A percentile compares a stretch with the other conserved stretches of the same genome.
phyloP scores from a whole-genome alignment of 2,888 invertebrate species.

The Lasioglossum marginatum region DNA sequence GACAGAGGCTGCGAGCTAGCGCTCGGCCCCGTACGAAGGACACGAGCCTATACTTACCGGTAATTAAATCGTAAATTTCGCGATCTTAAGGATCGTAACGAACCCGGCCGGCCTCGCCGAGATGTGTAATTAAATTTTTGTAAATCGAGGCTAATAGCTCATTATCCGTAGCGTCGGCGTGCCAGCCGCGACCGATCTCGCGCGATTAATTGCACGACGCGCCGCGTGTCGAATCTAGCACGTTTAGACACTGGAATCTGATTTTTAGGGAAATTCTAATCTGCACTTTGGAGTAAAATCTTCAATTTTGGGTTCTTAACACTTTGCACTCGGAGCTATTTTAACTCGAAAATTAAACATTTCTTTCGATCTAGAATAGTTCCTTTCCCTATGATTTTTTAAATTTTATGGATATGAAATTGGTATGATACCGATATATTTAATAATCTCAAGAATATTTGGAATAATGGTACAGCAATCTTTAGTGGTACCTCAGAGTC shows the following conservation, averaged over 20 bases:
- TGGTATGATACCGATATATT: no score
- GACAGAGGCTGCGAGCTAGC: background rate
- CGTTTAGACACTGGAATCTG: background rate
- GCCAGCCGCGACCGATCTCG: background rate
- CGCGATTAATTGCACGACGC: background rate
- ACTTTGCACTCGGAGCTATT: no score
- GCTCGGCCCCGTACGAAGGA: background rate
- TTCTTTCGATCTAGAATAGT: no score
- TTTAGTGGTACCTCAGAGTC: no score
- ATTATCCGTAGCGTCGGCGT: background rate
- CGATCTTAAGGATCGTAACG: background rate
- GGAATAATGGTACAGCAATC: no score
- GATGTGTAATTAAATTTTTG: conserved; percentile 8
- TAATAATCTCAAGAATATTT: no score
- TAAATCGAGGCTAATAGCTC: background rate
- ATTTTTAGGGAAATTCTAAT: background rate
- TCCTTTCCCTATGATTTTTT: no score
- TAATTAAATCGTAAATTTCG: conserved; percentile 11
- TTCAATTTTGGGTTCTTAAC: no score
- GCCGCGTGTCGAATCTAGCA: background rate
- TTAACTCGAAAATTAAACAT: no score
- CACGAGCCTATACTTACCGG: background rate
- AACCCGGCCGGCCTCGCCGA: background rate
- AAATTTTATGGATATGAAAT: no score
- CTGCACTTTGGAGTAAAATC: no score